Percentiles rank a stretch among this genome's conserved stretches.
phyloP scores from a whole-genome alignment of 2,797 vertebrate genomes.

The Darevskia nairensis region DNA sequence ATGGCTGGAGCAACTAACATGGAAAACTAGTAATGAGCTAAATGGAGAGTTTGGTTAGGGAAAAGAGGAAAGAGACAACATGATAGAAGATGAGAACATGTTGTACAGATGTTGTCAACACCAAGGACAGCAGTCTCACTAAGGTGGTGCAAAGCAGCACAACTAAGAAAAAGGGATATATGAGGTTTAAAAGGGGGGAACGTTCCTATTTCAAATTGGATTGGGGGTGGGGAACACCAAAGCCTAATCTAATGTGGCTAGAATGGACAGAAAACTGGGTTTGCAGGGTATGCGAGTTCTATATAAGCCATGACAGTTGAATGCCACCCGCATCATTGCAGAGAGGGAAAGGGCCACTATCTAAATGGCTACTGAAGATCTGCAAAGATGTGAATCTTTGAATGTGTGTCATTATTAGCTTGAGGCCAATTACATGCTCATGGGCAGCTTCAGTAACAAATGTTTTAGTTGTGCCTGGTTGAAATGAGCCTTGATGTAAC shows the following conservation, averaged over 20 bases:
- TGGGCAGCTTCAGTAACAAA: rapidly evolving
- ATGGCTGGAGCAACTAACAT: background rate
- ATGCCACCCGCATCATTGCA: too few relatives aligned
- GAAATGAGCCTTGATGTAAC: background rate
- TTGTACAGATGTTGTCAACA: background rate
- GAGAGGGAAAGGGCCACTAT: background rate
- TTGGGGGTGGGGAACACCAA: too few relatives aligned
- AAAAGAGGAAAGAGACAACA: background rate
- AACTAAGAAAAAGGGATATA: background rate
- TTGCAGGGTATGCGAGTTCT: background rate
- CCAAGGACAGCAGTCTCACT: background rate
- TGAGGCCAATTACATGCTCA: rapidly evolving
- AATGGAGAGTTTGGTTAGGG: constrained; percentile 6
- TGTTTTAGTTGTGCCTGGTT: background rate
- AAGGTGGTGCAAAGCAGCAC: background rate
- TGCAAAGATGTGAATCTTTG: background rate
- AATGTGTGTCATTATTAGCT: background rate
- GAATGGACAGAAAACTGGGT: rapidly evolving
- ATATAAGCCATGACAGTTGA: background rate
- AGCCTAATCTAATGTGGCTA: background rate
- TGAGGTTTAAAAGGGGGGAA: background rate
- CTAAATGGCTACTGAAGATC: background rate
- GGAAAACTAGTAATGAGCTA: background rate
- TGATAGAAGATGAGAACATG: background rate
- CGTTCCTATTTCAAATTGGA: background rate